phyloP scores from a whole-genome alignment of 2,113 vertebrate genomes.

The Colius striatus region DNA sequence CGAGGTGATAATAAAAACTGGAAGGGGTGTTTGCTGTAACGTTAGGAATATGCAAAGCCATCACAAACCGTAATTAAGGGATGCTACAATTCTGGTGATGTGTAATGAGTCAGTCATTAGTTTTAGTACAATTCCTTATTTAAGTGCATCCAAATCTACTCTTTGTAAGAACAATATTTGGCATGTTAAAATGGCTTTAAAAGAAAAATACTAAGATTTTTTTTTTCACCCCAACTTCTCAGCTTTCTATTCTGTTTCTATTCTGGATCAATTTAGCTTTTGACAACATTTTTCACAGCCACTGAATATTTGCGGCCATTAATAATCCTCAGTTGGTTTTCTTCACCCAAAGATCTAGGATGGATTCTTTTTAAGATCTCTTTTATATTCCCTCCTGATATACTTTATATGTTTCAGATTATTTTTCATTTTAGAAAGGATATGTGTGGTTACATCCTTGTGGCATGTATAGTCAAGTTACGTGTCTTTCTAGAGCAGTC shows the following conservation, averaged over 20 bases:
- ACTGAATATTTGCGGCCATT: neutral
- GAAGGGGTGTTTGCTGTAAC: conserved; percentile 34
- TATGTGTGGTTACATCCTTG: neutral
- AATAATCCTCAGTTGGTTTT: neutral
- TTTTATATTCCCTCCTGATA: neutral
- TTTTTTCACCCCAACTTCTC: neutral
- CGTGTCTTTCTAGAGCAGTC: neutral
- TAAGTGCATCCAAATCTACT: neutral
- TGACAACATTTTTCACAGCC: neutral
- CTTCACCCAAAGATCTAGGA: neutral
- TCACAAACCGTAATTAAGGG: neutral
- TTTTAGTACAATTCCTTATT: neutral
- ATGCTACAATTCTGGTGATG: neutral
- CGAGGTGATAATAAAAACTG: conserved; percentile 53
- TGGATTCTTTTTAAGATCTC: neutral
- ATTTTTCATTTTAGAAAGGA: neutral
- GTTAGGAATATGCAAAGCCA: conserved; percentile 15
- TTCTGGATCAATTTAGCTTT: neutral
- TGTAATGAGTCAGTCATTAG: neutral
- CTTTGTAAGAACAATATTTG: neutral
- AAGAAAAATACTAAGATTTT: neutral
- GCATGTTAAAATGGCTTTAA: neutral
- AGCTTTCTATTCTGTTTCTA: neutral
- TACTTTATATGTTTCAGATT: neutral
- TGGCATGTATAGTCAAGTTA: neutral